phyloP scores from a whole-genome alignment of 92 coral and sea anemone genomes.

The Epizoanthus illoricatus region DNA sequence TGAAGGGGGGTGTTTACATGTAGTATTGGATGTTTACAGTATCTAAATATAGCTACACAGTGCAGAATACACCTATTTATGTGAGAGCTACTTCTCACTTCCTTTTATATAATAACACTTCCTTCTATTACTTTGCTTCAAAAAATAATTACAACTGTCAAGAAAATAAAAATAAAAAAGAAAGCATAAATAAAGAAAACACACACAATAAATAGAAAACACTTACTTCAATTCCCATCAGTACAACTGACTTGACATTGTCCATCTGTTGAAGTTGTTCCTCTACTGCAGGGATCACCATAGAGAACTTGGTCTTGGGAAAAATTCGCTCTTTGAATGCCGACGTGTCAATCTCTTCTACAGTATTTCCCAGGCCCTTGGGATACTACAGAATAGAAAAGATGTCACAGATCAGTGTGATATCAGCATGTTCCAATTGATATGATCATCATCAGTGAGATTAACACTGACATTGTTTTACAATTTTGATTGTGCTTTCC shows the following conservation, averaged over 20 bases:
- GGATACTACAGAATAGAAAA: conserved; percentile 63
- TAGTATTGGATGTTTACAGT: too few species aligned
- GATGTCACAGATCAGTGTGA: background rate
- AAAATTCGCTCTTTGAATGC: conserved; percentile 71
- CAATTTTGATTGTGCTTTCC: too few species aligned
- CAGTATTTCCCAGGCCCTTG: conserved; percentile 93
- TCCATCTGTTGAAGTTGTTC: conserved; percentile 68
- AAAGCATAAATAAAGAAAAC: background rate
- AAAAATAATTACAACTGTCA: background rate
- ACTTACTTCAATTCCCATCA: conserved; percentile 93
- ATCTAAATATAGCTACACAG: too few species aligned
- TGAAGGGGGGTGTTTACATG: too few species aligned
- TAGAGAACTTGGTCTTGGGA: conserved; percentile 92
- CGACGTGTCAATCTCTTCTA: conserved; percentile 88
- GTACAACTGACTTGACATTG: conserved; percentile 78
- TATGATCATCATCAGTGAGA: too few species aligned
- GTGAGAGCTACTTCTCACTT: too few species aligned
- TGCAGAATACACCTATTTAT: too few species aligned
- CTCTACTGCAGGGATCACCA: conserved; percentile 95
- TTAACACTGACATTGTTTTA: too few species aligned
- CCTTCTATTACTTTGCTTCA: too few species aligned
- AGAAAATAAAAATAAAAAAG: background rate
- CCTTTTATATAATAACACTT: too few species aligned
- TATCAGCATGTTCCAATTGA: background rate
- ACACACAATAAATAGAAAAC: background rate